Base-by-base conservation (phyloP, 2,888 invertebrate species). In the Epinotia ramella region DNA sequence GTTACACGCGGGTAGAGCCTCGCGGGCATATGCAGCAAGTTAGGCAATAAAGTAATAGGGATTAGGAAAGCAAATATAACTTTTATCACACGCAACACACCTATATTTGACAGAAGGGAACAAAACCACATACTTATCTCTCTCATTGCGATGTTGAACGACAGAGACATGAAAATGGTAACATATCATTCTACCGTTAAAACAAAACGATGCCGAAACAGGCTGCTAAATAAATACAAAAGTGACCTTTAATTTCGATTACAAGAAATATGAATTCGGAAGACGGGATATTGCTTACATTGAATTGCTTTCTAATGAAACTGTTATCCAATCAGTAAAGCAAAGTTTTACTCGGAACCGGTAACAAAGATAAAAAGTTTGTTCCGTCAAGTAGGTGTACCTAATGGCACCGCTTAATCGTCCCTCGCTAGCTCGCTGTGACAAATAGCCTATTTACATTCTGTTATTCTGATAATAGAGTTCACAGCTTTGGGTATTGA, bases 391-490 rank as follows among this genome's bases (percentile, higher is more conserved):
- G 72, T 67, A 69, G 75, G 63, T 78, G 76, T 81, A 78, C 79
- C 78, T 84, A 87, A 87, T 84, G 84, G 83, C 72, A 68, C 79
- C 82, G 83, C 82, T 88, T 87, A 86, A 86, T 88, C 81, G 85
- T 79, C 57, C 81, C 80, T 53, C 78, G 79, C 78, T 78, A 82
- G 79, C 78, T 81, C 80, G 80, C 84, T 82, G 83, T 86, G 88
- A 89, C 86, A 89, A 89, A 89, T 88, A 82, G 84, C 81, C 84
- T 87, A 88, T 88, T 88, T 89, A 87, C 86, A 86, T 87, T 82
- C 82, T 62, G 77, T 77, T 79, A 80, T 79, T 81, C 76, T 77
- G 79, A 84, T 87, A 87, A 84, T 86, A 85, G 82, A 85, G 82
- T 83, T 82, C 82, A 79, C 81, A 79, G 81, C 76, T 75, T 44